phyloP scores from a whole-genome alignment of 2,888 invertebrate genomes.

The Bugula neritina region DNA sequence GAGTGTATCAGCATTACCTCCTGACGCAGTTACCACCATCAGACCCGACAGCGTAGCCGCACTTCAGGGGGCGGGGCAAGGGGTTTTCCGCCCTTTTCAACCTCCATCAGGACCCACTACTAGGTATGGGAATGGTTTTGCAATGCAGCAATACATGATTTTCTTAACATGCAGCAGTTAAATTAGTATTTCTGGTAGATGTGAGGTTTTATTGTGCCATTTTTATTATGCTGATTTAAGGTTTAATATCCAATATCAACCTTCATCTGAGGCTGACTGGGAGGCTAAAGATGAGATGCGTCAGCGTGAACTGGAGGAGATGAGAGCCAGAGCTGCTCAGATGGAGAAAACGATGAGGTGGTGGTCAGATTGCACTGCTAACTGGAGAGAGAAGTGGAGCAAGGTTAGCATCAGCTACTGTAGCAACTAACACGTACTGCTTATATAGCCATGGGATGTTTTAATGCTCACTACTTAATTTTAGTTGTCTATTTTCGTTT shows the following conservation, averaged over 20 bases:
- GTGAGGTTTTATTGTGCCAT: too few relatives aligned
- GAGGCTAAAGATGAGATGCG: constrained; percentile 59
- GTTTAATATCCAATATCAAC: constrained; percentile 25
- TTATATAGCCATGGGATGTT: too few relatives aligned
- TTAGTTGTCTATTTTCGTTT: too few relatives aligned
- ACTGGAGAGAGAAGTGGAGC: constrained; percentile 94
- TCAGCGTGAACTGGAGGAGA: constrained; percentile 83
- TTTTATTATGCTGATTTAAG: too few relatives aligned
- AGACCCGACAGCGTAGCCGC: constrained; percentile 21
- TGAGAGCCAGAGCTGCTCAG: constrained; percentile 84
- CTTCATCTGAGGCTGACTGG: constrained; percentile 40
- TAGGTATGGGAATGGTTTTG: neutral
- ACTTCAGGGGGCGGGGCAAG: neutral
- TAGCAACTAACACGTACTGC: too few relatives aligned
- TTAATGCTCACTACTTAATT: too few relatives aligned
- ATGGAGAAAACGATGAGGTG: constrained; percentile 99
- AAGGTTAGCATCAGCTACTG: constrained; percentile 64
- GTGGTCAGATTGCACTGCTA: constrained; percentile 97
- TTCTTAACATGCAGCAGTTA: too few relatives aligned
- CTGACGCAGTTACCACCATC: constrained; percentile 10
- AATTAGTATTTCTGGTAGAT: too few relatives aligned
- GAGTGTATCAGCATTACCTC: constrained; percentile 11
- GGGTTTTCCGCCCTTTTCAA: constrained; percentile 17
- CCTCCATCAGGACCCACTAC: constrained; percentile 11
- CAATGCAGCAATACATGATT: too few relatives aligned